These are phyloP conservation scores for Boloria euphrosyne DNA, from an alignment of 2,888 invertebrate species.

Conservation along the genomic window DNA sequence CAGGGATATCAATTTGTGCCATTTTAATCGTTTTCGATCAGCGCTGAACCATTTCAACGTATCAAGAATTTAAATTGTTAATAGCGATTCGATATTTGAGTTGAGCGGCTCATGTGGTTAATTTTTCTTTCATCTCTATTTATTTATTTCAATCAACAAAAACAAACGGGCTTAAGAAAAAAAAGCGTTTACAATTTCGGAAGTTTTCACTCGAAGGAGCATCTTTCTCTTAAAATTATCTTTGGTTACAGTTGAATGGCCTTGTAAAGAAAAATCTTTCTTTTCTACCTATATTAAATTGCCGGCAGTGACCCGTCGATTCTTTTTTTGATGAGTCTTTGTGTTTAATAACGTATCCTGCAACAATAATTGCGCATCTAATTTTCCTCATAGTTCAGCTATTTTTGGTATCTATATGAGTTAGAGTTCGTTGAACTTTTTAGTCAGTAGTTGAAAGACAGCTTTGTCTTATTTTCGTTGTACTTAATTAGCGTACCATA, in stretches of 20 bases:
- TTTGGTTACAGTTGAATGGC: constrained; percentile 32
- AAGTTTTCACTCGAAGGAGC: constrained; percentile 32
- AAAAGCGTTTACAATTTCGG: constrained; percentile 4
- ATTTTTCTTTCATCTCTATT: background rate
- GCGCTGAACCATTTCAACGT: constrained; percentile 49
- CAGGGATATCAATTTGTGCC: constrained; percentile 69
- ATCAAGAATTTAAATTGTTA: constrained; percentile 50
- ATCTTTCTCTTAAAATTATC: constrained; percentile 34
- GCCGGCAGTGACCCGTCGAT: constrained; percentile 23
- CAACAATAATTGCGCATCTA: background rate
- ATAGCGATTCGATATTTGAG: constrained; percentile 36
- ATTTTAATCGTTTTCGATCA: constrained; percentile 67
- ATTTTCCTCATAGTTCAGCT: background rate
- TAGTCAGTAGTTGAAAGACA: too few species aligned
- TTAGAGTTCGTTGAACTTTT: too few species aligned
- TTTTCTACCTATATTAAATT: constrained; percentile 25
- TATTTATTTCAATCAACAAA: too few species aligned
- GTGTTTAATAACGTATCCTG: constrained; percentile 30
- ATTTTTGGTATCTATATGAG: background rate
- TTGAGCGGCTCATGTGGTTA: constrained; percentile 8
- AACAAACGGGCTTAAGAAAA: background rate
- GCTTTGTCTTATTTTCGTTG: background rate
- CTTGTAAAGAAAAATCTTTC: constrained; percentile 32
- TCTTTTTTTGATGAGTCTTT: constrained; percentile 32
- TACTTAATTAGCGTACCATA: background rate